Base-by-base conservation (phyloP, 2,113 vertebrate genomes). In the Neoarius graeffei region DNA sequence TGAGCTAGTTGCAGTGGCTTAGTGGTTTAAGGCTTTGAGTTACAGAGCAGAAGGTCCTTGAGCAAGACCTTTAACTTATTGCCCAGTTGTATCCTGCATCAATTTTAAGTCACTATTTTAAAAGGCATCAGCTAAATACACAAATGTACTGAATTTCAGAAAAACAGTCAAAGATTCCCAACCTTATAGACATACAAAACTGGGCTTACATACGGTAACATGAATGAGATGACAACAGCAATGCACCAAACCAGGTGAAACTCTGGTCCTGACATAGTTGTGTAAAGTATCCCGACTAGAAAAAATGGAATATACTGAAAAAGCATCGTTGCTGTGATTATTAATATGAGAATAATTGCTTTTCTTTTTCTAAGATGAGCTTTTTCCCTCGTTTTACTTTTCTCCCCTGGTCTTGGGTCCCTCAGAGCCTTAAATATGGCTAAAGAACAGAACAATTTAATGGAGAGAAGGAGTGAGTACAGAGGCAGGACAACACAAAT, bases 371-470 rank as follows among this genome's bases (percentile, higher is more conserved):
- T 69, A 11, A 60, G 52, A 27, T 80, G 71, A n/a, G 56, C 88
- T 1, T 83, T 69, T 11, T 69, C 60, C 64, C 11, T 50, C 10
- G 69, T 42, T 48, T 57, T 77, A 50, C 48, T 25, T 30, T 64
- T 79, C 50, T 80, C 59, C n/a, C 60, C 76, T 35, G 60, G 54
- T 14, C 57, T 74, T 64, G 85, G 82, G 11, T 59, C 27, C 62
- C 79, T 86, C 35, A 86, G 60, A 79, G 81, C 81, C 35, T 30
- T 77, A 62, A 86, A 56, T 66, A 86, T 66, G 19, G 88, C n/a
- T 17, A 80, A 4, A 48, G 27, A 89, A 48, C 67, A 86, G 25
- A 83, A 86, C 60, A 84, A 19, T 56, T 86, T 83, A 25, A 79
- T n/a, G 1, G 1, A 67, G 62, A 89, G 30, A 15, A 84, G 48